These are phyloP conservation scores for Tetanocera ferruginea DNA, from an alignment of 2,888 invertebrate genomes.

Conservation along the genomic window DNA sequence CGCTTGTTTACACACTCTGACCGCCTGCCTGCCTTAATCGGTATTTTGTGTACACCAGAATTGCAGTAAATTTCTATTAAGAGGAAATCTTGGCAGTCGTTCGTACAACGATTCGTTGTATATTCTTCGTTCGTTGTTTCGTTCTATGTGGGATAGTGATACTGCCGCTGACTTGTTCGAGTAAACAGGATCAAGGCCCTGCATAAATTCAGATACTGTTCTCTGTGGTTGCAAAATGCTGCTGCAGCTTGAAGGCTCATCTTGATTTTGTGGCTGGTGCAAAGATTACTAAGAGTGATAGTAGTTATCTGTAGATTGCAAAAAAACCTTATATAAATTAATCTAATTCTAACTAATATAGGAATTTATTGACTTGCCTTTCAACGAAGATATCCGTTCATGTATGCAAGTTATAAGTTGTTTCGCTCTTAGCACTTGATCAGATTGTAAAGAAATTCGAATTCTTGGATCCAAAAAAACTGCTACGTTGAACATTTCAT, in stretches of 20 bases:
- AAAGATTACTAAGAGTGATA: not conserved
- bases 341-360: too few species aligned
- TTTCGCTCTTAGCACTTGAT: slow-evolving; percentile 41
- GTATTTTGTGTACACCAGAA: slow-evolving; percentile 46
- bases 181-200: slow-evolving; percentile 38
- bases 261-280: not conserved
- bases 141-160: slow-evolving; percentile 31
- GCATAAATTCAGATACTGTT: slow-evolving; percentile 44
- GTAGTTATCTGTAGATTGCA: slow-evolving; percentile 16
- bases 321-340: not conserved
- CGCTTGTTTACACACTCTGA: too few species aligned
- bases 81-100: slow-evolving; percentile 37
- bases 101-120: slow-evolving; percentile 40
- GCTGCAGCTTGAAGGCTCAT: slow-evolving; percentile 36
- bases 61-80: slow-evolving; percentile 39
- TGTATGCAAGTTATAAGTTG: slow-evolving; percentile 39
- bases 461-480: slow-evolving; percentile 44
- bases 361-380: too few species aligned
- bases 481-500: slow-evolving; percentile 41
- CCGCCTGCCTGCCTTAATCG: too few species aligned
- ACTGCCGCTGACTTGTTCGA: not conserved
- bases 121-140: too few species aligned
- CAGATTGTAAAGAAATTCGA: slow-evolving; percentile 37
- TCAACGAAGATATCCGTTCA: slow-evolving; percentile 40
- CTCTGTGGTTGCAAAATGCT: slow-evolving; percentile 24